Evolutionary conservation across 2,113 vertebrate genomes (phyloP).

Genomic region (Micronycteris hirsuta): DNA sequence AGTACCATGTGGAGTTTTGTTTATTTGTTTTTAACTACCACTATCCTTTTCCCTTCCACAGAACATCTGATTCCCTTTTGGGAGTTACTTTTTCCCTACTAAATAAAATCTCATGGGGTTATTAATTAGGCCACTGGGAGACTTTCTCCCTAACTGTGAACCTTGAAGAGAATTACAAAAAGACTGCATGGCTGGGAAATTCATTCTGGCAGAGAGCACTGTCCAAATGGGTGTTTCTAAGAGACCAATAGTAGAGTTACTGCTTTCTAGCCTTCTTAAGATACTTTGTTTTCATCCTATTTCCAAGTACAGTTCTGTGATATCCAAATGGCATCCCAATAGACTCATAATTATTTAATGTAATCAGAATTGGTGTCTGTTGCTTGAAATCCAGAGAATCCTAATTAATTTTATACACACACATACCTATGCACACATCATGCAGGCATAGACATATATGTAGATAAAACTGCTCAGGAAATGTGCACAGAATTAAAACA

Average conservation of each 20-base stretch:
- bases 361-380: not conserved
- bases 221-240: not conserved
- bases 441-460: not conserved
- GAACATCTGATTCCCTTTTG: not conserved
- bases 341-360: not conserved
- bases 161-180: not conserved
- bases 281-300: not conserved
- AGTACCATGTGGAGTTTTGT: not conserved
- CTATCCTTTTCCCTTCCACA: not conserved
- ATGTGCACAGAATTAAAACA: not conserved
- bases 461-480: not conserved
- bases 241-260: not conserved
- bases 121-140: conserved; percentile 6
- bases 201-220: not conserved
- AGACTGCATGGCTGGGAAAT: not conserved
- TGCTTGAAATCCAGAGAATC: not conserved
- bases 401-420: not conserved
- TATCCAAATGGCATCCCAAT: not conserved
- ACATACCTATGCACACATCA: not conserved
- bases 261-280: not conserved
- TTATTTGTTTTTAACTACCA: conserved; percentile 11
- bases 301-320: not conserved
- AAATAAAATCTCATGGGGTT: not conserved
- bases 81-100: not conserved
- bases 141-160: not conserved